Conservation (phyloP, 2,888 invertebrate species). For the Noctua fimbriata region DNA sequence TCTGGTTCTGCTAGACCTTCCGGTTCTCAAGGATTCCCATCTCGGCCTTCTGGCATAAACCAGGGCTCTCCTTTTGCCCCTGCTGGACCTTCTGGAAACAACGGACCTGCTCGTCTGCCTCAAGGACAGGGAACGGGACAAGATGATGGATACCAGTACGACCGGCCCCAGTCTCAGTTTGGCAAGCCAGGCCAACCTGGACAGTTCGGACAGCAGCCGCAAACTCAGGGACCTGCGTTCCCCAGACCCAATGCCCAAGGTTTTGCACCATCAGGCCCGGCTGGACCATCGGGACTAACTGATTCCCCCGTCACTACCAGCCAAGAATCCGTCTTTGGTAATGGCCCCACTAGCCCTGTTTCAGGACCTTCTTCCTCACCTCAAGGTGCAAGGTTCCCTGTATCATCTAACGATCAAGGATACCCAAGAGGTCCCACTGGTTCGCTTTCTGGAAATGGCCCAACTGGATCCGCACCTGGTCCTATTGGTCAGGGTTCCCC, state of each 20-base stretch:
- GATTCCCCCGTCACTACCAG: conserved; percentile 21
- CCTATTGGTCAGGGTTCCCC: conserved; percentile 37
- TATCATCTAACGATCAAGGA: conserved; percentile 51
- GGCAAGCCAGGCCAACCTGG: conserved; percentile 34
- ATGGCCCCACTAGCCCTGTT: conserved; percentile 18
- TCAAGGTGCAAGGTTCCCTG: conserved; percentile 56
- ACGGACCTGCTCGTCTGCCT: conserved; percentile 27
- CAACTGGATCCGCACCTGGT: conserved; percentile 25
- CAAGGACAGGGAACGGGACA: conserved; percentile 45
- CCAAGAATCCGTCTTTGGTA: conserved; percentile 37
- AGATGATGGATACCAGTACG: conserved; percentile 72
- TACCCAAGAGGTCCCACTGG: conserved; percentile 48
- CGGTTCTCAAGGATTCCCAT: conserved; percentile 57
- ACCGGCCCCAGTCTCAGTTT: conserved; percentile 66
- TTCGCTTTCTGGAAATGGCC: conserved; percentile 38
- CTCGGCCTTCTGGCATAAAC: conserved; percentile 60
- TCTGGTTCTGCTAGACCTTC: conserved; percentile 22
- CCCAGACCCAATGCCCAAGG: conserved; percentile 47
- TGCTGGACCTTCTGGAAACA: conserved; percentile 23
- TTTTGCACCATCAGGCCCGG: conserved; percentile 40
- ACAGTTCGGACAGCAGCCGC: conserved; percentile 37
- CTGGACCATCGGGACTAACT: conserved; percentile 23
- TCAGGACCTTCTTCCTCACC: conserved; percentile 44
- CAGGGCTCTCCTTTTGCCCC: conserved; percentile 61
- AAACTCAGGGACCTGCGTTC: conserved; percentile 29